Evolutionary conservation across 2,888 invertebrate species (phyloP).

Genomic region (Microchrysa polita): DNA sequence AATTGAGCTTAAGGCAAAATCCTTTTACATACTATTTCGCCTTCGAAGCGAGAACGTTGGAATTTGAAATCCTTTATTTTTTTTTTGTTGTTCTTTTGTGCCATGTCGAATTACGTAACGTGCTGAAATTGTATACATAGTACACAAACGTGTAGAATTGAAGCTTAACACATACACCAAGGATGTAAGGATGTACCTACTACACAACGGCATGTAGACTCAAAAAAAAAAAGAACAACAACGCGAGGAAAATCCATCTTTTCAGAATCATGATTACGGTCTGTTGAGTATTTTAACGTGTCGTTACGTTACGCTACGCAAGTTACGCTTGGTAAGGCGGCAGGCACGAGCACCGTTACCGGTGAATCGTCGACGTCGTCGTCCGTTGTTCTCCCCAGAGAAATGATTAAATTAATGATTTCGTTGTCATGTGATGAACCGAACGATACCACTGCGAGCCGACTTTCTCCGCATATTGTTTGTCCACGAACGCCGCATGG

Average conservation of each 20-base stretch:
- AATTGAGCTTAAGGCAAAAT: neutral
- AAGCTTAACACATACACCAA: neutral
- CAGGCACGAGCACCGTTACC: no score
- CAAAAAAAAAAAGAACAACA: no score
- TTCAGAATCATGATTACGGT: slow-evolving; percentile 11
- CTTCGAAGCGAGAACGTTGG: neutral
- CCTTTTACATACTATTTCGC: neutral
- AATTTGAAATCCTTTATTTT: neutral
- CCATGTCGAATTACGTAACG: slow-evolving; percentile 5
- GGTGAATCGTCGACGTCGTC: no score
- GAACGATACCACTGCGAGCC: no score
- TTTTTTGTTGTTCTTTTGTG: no score
- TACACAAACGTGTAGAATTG: neutral
- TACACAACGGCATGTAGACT: no score
- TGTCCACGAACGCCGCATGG: neutral
- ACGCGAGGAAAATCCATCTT: neutral
- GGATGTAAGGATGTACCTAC: no score
- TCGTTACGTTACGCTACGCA: neutral
- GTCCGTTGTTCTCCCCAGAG: neutral
- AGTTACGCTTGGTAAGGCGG: no score
- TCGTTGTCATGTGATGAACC: neutral
- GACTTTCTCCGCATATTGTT: neutral
- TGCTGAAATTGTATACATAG: neutral
- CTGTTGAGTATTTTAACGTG: slow-evolving; percentile 9
- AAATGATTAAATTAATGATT: slow-evolving; percentile 27